Evolutionary conservation across 2,113 vertebrate genomes (phyloP).

Genomic region (Marmota monax): DNA sequence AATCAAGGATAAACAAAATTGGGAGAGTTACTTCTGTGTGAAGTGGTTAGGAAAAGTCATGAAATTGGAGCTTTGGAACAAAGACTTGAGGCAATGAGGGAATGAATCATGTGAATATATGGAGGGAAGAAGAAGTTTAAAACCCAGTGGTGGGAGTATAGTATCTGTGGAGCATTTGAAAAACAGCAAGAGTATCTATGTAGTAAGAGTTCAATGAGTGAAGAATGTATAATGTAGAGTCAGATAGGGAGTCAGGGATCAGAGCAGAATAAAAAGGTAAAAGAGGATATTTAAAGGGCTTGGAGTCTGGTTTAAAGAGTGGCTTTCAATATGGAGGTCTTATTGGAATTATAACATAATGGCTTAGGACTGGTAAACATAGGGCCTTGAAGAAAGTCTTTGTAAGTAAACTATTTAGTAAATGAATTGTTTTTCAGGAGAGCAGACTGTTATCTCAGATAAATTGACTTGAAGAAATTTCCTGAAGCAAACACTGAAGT

Average conservation of each 20-base stretch:
- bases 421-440: conserved; percentile 28
- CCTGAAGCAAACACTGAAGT: conserved; percentile 1
- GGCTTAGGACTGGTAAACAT: not conserved
- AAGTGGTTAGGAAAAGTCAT: conserved; percentile 11
- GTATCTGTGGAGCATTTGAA: not conserved
- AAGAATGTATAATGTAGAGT: not conserved
- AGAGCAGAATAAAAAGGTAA: conserved; percentile 16
- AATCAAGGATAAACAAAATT: not conserved
- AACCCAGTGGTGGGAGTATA: not conserved
- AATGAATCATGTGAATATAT: not conserved
- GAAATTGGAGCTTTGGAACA: not conserved
- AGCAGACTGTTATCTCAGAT: conserved; percentile 20
- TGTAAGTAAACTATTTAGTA: conserved; percentile 10
- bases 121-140: not conserved
- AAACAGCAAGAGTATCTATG: not conserved
- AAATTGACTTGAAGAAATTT: conserved; percentile 40
- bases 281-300: conserved; percentile 7
- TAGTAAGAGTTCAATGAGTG: not conserved
- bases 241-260: not conserved
- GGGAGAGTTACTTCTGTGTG: not conserved
- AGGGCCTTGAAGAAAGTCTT: not conserved
- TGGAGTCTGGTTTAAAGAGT: not conserved
- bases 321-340: not conserved
- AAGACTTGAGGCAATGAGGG: conserved; percentile 37
- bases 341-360: not conserved